Evolutionary conservation across 2,888 invertebrate genomes (phyloP), one percentile per base, ranked within the genome.

Genomic region (Dicycla oo): DNA sequence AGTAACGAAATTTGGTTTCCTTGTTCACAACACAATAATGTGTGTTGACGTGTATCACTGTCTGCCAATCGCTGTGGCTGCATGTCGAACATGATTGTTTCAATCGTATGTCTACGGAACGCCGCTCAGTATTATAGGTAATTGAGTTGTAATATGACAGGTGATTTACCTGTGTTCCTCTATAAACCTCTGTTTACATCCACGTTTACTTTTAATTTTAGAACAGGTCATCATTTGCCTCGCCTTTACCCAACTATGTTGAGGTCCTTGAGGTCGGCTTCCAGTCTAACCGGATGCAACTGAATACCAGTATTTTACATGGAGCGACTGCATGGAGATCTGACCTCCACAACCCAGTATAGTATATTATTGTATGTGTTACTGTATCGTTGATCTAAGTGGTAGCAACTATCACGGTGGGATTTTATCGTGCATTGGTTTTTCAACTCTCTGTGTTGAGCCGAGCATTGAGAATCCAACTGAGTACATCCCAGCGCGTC

Each of bases 111-210:
- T 57, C 7, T 6, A 38, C 40, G 40, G 49, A 45, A 77, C 63
- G 23, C 45, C 57, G 11, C 38, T 75, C 62, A n/a, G 30, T 30
- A n/a, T n/a, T n/a, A n/a, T n/a, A 3, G 23, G 20, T 65, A 78
- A 80, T 82, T 82, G 79, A 62, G 68, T 68, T 53, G 64, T 53
- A 40, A 73, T 64, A 57, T 78, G 78, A 82, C 82, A 68, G 61
- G 53, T 53, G 11, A 15, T 34, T 20, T 73, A 56, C 56, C 54
- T 49, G 13, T 61, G 43, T 72, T 49, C 38, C 0, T 7, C 7
- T 66, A 53, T 66, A 66, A 56, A 26, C 26, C 38, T 4, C 20
- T 38, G 54, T 38, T 62, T 43, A 56, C n/a, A n/a, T 49, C 49
- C n/a, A 49, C 49, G 1, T 49, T 11, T n/a, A 49, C 11, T n/a